Evolutionary conservation across 2,888 invertebrate genomes (phyloP), one percentile per base, ranked within the genome.

Genomic region (Neocrepidodera transversa): DNA sequence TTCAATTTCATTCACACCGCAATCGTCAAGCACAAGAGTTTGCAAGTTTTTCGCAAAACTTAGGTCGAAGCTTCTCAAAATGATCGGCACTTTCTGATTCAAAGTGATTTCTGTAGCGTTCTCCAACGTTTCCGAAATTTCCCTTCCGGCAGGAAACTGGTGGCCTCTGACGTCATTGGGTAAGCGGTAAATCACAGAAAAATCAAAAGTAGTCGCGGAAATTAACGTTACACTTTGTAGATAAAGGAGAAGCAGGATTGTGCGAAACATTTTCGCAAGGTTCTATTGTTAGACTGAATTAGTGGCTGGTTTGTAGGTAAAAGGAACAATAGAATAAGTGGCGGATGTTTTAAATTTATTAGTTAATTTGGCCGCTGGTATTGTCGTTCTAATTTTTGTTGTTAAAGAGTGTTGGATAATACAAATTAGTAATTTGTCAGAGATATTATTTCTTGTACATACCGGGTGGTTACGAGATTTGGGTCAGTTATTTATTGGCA

Each of bases 1-100:
- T 56, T 68, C 67, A 11, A 74, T 69, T 17, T 71, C 70, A 43
- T 64, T 66, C 14, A 75, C 62, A 6, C 68, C 72, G 30, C 72
- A 70, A 49, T 68, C 54, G 55, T 73, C 67, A 49, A 74, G 67
- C 30, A 62, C 58, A 10, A 74, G 59, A 16, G 48, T 61, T 38
- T 65, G 62, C 30, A 74, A 60, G 50, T 72, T 68, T 49, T 54
- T 55, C n/a, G 70, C 68, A 53, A 70, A 66, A 13, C 63, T 59
- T 36, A 74, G 58, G 50, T 71, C 71, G 51, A 71, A 60, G 32
- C 68, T 62, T 54, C 68, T 58, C 36, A 74, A 57, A 14, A 67
- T 55, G 16, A 67, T 60, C 8, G 69, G 66, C 42, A 73, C 65
- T 42, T 65, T 65, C 47, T 72, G 72, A 52, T 69, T 70, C 14